Evolutionary conservation across 1,140 invertebrate species (phyloP), one percentile per base, ranked within the genome.

Genomic region (Chelonus insularis): DNA sequence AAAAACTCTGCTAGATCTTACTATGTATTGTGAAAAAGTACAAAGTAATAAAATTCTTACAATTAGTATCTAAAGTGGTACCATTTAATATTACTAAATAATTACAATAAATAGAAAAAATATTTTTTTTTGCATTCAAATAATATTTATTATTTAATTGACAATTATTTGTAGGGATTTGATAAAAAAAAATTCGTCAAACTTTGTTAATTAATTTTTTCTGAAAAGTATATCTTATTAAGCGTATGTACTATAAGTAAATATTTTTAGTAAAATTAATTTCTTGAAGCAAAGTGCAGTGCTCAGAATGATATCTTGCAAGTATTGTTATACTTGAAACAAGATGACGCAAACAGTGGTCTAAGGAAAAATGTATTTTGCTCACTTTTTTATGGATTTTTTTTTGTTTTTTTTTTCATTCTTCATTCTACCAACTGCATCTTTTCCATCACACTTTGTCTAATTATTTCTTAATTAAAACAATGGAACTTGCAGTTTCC

Each of bases 391-490:
- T n/a, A n/a, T n/a, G n/a, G n/a, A n/a, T n/a, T 29, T 29, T 29
- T 7, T 29, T 29, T 29, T 29, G 25, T 29, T 7, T 29, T 29
- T 29, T 29, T 29, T 29, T 29, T 29, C 25, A 4, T 29, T 29
- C 25, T 43, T 43, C 16, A 7, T 43, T 16, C 16, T 8, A 16
- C 7, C 14, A 43, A 43, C 8, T 41, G 18, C 7, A 37, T 16
- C 25, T 12, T 47, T n/a, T 32, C 32, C 32, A 16, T 14, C 25
- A 45, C 16, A 48, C 29, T 60, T 50, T 67, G 25, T 29, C 25
- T 29, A 67, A 70, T 67, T 69, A 63, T 69, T 67, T 69, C 57
- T 57, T 69, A 69, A 67, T 69, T 58, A 62, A 63, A 65, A 54
- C 57, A 69, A 57, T 59, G 45, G 23, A 54, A 39, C 39, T 32